A percentile compares a stretch with the other conserved stretches of the same genome.
Conservation (phyloP, 2,797 vertebrate genomes). For the Pseudochirops cupreus region DNA sequence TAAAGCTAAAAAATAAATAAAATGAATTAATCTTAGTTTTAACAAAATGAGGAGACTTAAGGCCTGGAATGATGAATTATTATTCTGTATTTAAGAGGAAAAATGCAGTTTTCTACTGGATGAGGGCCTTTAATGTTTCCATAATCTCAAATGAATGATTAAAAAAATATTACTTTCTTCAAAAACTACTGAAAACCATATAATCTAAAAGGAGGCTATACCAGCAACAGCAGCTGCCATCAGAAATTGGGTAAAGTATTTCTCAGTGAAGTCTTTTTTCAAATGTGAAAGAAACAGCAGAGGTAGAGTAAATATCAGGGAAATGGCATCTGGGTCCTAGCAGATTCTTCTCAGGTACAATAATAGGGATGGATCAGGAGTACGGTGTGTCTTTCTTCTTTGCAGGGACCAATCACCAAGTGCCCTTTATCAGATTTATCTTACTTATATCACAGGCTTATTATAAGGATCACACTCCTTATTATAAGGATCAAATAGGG, state of each 20-base stretch:
- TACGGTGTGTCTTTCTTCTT: background rate
- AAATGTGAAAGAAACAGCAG: constrained; percentile 57
- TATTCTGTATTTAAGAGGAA: constrained; percentile 31
- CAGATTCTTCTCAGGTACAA: constrained; percentile 44
- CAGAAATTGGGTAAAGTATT: background rate
- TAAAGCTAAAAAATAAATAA: constrained; percentile 43
- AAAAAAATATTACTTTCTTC: constrained; percentile 41
- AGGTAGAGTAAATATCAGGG: constrained; percentile 54
- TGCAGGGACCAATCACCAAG: background rate
- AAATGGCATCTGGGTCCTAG: constrained; percentile 52
- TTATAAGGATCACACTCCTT: constrained; percentile 16
- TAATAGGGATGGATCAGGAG: background rate
- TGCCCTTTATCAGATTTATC: constrained; percentile 15
- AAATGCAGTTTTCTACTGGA: constrained; percentile 32
- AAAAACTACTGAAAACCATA: background rate
- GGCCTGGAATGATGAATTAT: constrained; percentile 48
- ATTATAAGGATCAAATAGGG: constrained; percentile 13
- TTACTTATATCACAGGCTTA: constrained; percentile 26
- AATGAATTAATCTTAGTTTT: constrained; percentile 36
- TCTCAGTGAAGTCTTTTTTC: constrained; percentile 37
- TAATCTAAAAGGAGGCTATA: constrained; percentile 32
- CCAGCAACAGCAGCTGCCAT: constrained; percentile 33
- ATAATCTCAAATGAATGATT: constrained; percentile 24
- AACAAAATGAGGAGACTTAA: constrained; percentile 31
- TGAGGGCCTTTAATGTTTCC: constrained; percentile 35